Evolutionary conservation across 2,797 vertebrate species (phyloP).

Genomic region (Eospalax fontanierii): DNA sequence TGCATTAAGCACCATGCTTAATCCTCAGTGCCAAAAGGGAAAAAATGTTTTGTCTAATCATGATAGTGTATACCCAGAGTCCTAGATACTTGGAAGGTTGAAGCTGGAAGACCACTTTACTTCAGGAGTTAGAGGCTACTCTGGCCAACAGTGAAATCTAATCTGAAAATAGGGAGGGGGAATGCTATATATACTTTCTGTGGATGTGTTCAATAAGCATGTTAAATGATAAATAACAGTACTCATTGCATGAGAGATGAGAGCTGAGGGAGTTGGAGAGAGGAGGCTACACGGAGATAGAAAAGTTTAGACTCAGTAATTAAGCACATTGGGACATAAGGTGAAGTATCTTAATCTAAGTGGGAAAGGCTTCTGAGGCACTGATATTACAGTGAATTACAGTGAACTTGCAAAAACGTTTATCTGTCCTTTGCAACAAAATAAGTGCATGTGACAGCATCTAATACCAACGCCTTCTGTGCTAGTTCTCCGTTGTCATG

Average conservation of each 20-base stretch:
- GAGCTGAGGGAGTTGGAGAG: background rate
- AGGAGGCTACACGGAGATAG: background rate
- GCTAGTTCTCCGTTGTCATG: background rate
- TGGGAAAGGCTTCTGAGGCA: background rate
- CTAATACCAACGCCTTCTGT: background rate
- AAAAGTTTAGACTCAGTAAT: background rate
- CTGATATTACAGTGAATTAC: background rate
- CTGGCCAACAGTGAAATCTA: background rate
- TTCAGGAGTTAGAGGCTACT: too few relatives aligned
- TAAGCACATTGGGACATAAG: background rate
- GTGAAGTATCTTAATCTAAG: background rate
- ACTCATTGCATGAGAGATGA: background rate
- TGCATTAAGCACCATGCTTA: background rate
- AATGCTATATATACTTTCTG: background rate
- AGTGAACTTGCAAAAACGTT: conserved; percentile 4
- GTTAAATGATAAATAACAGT: background rate
- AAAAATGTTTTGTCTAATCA: background rate
- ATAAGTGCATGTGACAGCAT: background rate
- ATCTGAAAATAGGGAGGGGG: background rate
- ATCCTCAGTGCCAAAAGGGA: background rate
- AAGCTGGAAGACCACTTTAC: background rate
- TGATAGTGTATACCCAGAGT: too few relatives aligned
- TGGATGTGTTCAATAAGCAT: background rate
- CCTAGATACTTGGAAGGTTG: background rate
- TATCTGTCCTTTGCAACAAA: background rate